Evolutionary conservation across 2,797 vertebrate genomes (phyloP), one percentile per base, ranked within the genome.

Genomic region (Peromyscus aztecus): DNA sequence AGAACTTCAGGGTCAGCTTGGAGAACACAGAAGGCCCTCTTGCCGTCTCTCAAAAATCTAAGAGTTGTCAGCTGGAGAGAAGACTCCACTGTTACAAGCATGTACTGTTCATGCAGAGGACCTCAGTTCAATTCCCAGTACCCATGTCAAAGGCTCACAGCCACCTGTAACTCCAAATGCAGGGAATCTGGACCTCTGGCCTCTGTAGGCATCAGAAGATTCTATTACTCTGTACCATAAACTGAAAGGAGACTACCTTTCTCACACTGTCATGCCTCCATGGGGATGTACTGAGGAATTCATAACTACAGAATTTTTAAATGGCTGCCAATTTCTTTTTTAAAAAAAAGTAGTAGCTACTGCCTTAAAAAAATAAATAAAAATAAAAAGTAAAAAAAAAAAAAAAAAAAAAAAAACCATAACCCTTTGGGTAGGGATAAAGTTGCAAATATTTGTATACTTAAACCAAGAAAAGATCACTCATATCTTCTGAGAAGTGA

Each of bases 301-400:
- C 57, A 89, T 37, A 76, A 89, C 57, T n/a, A 65, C 43, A 87
- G 57, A 91, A 88, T 69, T 90, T 59, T 46, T 91, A 96, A 92
- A 94, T 55, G 13, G 59, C 31, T 83, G 34, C 13, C 29, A 49
- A 75, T 57, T 94, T 89, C 57, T 91, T 2, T 55, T 52, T 3
- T 5, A 55, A 55, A 17, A 86, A 29, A n/a, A 71, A 83, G 43
- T 57, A 65, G 87, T 63, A 71, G 84, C 49, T 87, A 94, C 40
- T 91, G 29, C 29, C 55, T 87, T 89, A 40, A 71, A 71, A 69
- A 71, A 71, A 31, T 31, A 65, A 63, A 63, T 27, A 69, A 69
- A 7, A n/a, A 21, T 37, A 65, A n/a, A 19, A 34, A n/a, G n/a
- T 34, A 21, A 21, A 43, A 69, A 71, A 69, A 69, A 69, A 31